These are phyloP conservation scores for Alces alces DNA, from an alignment of 2,113 vertebrate species.

Conservation along the genomic window DNA sequence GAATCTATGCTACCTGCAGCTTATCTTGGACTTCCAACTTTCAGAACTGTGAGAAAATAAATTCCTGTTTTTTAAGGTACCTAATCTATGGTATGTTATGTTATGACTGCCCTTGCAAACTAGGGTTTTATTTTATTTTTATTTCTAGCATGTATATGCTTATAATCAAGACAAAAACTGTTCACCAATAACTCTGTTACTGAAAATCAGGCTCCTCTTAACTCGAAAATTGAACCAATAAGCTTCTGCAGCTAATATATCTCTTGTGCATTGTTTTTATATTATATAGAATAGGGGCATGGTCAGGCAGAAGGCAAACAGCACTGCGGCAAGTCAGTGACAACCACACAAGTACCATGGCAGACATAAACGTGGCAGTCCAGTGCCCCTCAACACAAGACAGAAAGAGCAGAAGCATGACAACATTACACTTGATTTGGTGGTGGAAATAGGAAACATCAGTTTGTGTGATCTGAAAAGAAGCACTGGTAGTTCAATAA, in stretches of 20 bases:
- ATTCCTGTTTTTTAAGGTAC: neutral
- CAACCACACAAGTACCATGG: neutral
- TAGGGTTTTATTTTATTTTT: neutral
- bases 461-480: neutral
- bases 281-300: neutral
- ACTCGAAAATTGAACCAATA: neutral
- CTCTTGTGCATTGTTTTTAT: neutral
- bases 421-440: neutral
- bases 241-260: neutral
- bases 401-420: neutral
- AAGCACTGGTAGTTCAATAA: neutral
- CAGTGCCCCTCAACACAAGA: neutral
- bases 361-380: rapidly evolving
- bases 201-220: neutral
- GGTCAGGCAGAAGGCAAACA: neutral
- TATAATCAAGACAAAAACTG: neutral
- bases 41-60: neutral
- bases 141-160: neutral
- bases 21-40: neutral
- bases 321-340: rapidly evolving
- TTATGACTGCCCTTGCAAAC: neutral
- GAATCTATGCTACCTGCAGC: neutral
- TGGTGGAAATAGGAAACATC: neutral
- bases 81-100: neutral
- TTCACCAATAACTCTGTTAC: neutral